Evolutionary conservation across 2,888 invertebrate species (phyloP), one percentile per base, ranked within the genome.

Genomic region (Drosophila recens): DNA sequence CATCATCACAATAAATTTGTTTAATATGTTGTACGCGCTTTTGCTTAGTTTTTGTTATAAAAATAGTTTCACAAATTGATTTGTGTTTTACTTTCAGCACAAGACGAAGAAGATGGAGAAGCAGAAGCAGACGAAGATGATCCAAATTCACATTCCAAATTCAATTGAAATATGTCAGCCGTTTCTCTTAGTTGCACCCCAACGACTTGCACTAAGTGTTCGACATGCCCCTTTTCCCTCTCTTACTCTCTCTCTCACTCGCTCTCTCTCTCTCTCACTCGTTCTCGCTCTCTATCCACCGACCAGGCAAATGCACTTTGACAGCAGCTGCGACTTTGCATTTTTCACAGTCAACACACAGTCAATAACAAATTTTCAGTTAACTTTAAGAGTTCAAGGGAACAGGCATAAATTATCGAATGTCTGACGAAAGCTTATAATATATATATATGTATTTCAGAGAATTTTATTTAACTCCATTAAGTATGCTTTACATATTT

Each of bases 131-230:
- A 20, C 20, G 45, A 49, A 38, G 48, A 33, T 67, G 23, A 63
- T 62, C n/a, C 11, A 34, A 52, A 53, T 45, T 59, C 68, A 23
- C 63, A 56, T 54, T 52, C 48, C 38, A 71, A 83, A 80, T 86
- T 87, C 89, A 87, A 84, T 83, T 78, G 58, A 74, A 83, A 87
- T 84, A 78, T 80, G 78, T 89, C 89, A 80, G 85, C 63, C 52
- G 71, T 83, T 74, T 87, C 56, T 87, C 68, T 71, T 65, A 63
- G 34, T 43, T 65, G 27, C 66, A 61, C 67, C 61, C 53, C 59
- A 30, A 56, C 27, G 51, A 51, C 75, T 75, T 62, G 23, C 52
- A 68, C 57, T 58, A 67, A 79, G 75, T 69, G 61, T 38, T 42
- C 51, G 42, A 42, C 43, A 33, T 42, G 15, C 15, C 34, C 23